Evolutionary conservation across 2,888 invertebrate genomes (phyloP), one percentile per base, ranked within the genome.

Genomic region (Xylocampa areola): DNA sequence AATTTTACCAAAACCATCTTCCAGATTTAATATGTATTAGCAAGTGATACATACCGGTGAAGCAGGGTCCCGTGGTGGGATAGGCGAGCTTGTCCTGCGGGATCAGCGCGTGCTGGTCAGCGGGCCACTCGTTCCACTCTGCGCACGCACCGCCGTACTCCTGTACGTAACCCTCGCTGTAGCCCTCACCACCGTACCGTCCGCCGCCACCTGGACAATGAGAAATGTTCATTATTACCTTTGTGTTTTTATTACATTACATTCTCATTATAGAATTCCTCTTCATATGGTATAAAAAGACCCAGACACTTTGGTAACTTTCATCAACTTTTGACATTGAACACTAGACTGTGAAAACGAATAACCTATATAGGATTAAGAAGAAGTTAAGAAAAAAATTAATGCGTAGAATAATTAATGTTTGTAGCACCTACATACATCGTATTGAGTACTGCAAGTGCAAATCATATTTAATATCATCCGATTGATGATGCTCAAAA

Each of bases 61-160:
- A 95, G 79, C 95, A 95, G 44, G 95, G 95, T 65, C 95, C 95
- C 7, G 95, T 94, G 19, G 92, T 87, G 32, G 94, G 93, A 78
- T 94, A 94, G 41, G 93, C 83, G 60, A 87, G 94, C 85, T 89
- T 94, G 89, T 87, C 95, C 82, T 91, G 94, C 17, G 94, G 92
- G 50, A 94, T 84, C 59, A 94, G 88, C 58, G 93, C 85, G 79
- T 94, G 94, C 79, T 93, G 94, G 71, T 94, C 93, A 68, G 87
- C 85, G 13, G 89, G 90, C 92, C 94, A 94, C 71, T 93, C 91
- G 77, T 84, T 84, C 91, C 94, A 94, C 64, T 94, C 94, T 2
- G 91, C 84, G 83, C 93, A 91, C n/a, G 86, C 85, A 73, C 90
- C 91, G 62, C 90, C 90, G 81, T 93, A 93, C 79, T 94, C 92